phyloP scores from a whole-genome alignment of 2,888 invertebrate genomes.

The Lacanobia wlatinum region DNA sequence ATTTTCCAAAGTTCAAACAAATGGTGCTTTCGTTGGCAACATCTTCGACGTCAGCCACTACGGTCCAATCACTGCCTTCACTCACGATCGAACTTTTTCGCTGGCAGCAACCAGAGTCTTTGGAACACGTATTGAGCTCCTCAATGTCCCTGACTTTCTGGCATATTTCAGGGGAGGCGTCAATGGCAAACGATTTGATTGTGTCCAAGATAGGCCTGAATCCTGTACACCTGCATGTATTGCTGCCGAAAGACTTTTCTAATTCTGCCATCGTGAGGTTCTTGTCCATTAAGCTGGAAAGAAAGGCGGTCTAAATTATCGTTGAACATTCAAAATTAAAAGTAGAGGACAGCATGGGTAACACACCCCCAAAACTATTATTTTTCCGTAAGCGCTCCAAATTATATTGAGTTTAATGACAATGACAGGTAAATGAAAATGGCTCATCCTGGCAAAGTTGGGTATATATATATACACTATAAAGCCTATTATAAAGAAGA shows the following conservation, averaged over 20 bases:
- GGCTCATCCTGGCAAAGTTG: not conserved
- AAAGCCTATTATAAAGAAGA: not conserved
- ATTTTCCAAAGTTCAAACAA: slow-evolving; percentile 86
- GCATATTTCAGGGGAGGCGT: slow-evolving; percentile 89
- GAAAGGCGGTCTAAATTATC: not conserved
- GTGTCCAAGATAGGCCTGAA: slow-evolving; percentile 94
- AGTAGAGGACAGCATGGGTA: not conserved
- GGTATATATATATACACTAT: not conserved
- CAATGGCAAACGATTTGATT: slow-evolving; percentile 93
- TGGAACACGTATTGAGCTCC: slow-evolving; percentile 76
- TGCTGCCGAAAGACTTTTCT: slow-evolving; percentile 94
- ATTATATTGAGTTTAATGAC: not conserved
- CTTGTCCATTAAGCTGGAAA: slow-evolving; percentile 86
- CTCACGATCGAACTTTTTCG: slow-evolving; percentile 76
- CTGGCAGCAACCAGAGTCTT: slow-evolving; percentile 70
- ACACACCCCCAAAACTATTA: too few species aligned
- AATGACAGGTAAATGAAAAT: not conserved
- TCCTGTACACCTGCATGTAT: slow-evolving; percentile 95
- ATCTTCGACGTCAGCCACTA: slow-evolving; percentile 67
- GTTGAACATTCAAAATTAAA: not conserved
- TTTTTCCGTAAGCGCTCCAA: too few species aligned
- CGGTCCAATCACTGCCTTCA: slow-evolving; percentile 77
- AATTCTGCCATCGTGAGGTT: slow-evolving; percentile 92
- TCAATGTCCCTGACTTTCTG: slow-evolving; percentile 87
- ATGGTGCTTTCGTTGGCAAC: slow-evolving; percentile 72